Evolutionary conservation across 2,797 vertebrate genomes (phyloP).

Genomic region (Valencia hispanica): DNA sequence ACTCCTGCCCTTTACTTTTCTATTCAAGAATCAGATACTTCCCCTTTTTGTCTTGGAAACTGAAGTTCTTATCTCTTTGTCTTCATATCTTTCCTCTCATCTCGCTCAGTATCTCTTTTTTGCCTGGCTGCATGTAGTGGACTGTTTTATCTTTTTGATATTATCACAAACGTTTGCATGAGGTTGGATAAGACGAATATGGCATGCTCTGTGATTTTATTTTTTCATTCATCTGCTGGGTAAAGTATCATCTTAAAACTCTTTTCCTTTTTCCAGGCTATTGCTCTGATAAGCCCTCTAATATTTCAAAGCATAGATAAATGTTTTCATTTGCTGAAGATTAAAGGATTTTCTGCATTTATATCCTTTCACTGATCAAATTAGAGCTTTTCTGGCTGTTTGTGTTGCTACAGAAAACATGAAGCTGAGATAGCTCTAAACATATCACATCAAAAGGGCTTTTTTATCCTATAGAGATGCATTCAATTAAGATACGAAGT

Average conservation of each 20-base stretch:
- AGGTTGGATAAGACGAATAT: slow-evolving; percentile 61
- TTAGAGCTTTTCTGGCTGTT: slow-evolving; percentile 62
- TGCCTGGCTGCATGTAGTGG: slow-evolving; percentile 53
- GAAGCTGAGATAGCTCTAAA: slow-evolving; percentile 51
- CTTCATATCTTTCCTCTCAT: slow-evolving; percentile 56
- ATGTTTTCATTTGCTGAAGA: slow-evolving; percentile 76
- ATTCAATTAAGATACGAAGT: slow-evolving; percentile 60
- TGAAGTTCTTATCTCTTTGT: slow-evolving; percentile 63
- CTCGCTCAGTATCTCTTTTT: slow-evolving; percentile 55
- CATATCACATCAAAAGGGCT: slow-evolving; percentile 70
- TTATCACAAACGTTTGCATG: slow-evolving; percentile 67
- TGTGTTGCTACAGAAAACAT: slow-evolving; percentile 47
- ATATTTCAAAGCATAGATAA: slow-evolving; percentile 77
- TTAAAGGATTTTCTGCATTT: slow-evolving; percentile 75
- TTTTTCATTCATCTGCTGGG: slow-evolving; percentile 54
- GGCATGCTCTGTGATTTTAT: slow-evolving; percentile 43
- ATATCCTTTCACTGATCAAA: slow-evolving; percentile 72
- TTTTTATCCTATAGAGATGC: slow-evolving; percentile 62
- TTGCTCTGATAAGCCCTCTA: slow-evolving; percentile 68
- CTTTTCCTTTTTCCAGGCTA: slow-evolving; percentile 44
- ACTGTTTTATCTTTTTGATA: slow-evolving; percentile 67
- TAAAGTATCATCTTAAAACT: slow-evolving; percentile 31
- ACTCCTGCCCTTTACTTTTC: slow-evolving; percentile 31
- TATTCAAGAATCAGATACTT: slow-evolving; percentile 30
- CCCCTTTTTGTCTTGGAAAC: slow-evolving; percentile 56